Evolutionary conservation across 2,888 invertebrate species (phyloP).

Genomic region (Drosophila emarginata): DNA sequence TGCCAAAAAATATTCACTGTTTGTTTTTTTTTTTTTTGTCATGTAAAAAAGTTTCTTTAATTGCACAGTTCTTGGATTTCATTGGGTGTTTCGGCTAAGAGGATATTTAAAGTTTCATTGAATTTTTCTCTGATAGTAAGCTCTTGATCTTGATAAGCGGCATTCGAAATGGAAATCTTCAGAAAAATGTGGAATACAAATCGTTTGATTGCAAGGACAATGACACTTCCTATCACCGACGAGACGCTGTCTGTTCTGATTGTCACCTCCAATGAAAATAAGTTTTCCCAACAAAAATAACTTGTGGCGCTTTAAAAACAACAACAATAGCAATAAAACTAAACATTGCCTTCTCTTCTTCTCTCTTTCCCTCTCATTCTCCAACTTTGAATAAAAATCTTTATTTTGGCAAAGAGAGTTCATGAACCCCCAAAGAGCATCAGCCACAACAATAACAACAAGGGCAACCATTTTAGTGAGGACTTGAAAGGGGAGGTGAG

Average conservation of each 20-base stretch:
- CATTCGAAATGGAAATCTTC: not conserved
- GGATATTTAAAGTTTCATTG: too few relatives aligned
- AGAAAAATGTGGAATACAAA: not conserved
- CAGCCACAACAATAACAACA: constrained; percentile 38
- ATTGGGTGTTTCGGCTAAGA: not conserved
- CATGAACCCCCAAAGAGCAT: constrained; percentile 52
- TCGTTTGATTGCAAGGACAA: constrained; percentile 41
- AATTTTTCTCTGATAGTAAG: too few relatives aligned
- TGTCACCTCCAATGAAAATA: constrained; percentile 37
- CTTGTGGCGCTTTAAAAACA: constrained; percentile 49
- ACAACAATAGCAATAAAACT: constrained; percentile 49
- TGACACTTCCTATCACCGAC: constrained; percentile 8
- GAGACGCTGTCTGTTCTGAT: constrained; percentile 39
- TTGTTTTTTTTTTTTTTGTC: too few relatives aligned
- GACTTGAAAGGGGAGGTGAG: constrained; percentile 24
- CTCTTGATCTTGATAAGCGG: not conserved
- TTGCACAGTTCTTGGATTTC: not conserved
- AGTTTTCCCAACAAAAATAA: constrained; percentile 39
- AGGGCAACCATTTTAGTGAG: constrained; percentile 33
- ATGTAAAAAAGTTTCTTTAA: too few relatives aligned
- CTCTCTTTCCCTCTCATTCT: constrained; percentile 27
- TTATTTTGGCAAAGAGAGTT: constrained; percentile 56
- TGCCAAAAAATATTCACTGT: too few relatives aligned
- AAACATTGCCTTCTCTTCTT: not conserved
- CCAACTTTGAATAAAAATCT: constrained; percentile 64